phyloP scores from a whole-genome alignment of 2,113 vertebrate species.

The Cynocephalus volans region DNA sequence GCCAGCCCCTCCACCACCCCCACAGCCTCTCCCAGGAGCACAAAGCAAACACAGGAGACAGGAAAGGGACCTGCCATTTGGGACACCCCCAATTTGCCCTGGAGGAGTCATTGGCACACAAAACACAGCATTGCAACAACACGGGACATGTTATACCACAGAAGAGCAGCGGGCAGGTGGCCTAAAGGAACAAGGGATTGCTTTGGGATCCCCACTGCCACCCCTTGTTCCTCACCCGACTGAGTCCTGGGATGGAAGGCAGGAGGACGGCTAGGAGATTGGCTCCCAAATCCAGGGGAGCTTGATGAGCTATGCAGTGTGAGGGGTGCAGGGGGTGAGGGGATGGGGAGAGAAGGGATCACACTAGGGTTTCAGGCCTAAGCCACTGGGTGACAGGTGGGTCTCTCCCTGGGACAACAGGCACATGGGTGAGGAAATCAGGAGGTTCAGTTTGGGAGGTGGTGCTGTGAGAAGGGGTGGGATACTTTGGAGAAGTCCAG shows the following conservation, averaged over 20 bases:
- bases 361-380: background rate
- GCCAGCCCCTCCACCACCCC: background rate
- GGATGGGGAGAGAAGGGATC: background rate
- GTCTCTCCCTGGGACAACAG: background rate
- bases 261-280: background rate
- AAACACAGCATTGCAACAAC: background rate
- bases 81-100: background rate
- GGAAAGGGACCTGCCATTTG: background rate
- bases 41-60: accelerated
- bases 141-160: accelerated
- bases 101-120: background rate
- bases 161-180: background rate
- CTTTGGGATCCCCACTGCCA: background rate
- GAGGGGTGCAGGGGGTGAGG: background rate
- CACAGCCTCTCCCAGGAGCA: background rate
- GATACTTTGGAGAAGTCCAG: background rate
- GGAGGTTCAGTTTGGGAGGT: background rate
- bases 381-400: background rate
- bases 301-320: accelerated
- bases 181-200: accelerated
- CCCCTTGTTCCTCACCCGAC: background rate
- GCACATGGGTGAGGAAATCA: accelerated
- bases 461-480: background rate
- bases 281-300: background rate
- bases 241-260: background rate